Conservation (phyloP, 2,797 vertebrate species). For the Carcharodon carcharias region DNA sequence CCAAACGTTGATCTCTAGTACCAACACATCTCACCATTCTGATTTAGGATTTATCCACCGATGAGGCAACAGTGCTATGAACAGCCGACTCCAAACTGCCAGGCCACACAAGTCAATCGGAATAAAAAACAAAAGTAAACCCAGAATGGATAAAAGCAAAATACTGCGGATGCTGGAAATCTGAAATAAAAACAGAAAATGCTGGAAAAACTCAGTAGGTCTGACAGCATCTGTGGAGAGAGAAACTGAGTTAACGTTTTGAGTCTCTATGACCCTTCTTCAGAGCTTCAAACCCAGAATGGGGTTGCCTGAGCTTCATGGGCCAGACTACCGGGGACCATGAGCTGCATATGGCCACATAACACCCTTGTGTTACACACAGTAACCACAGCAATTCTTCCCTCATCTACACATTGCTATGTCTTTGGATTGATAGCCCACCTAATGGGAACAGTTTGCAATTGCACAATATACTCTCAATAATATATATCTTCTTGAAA, state of each 20-base stretch:
- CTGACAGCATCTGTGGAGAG: too few species aligned
- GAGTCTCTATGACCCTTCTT: too few species aligned
- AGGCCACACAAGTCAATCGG: neutral
- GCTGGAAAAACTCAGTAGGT: too few species aligned
- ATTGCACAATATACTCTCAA: conserved; percentile 28
- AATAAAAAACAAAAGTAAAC: neutral
- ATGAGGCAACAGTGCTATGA: neutral
- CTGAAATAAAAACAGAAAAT: too few species aligned
- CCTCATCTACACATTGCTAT: conserved; percentile 27
- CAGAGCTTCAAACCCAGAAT: too few species aligned
- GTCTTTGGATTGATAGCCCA: conserved; percentile 25
- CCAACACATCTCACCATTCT: neutral
- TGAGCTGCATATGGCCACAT: neutral
- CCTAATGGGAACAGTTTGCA: conserved; percentile 23
- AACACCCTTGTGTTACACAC: neutral
- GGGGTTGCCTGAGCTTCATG: neutral
- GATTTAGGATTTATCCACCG: neutral
- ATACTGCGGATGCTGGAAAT: too few species aligned
- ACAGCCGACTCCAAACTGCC: neutral
- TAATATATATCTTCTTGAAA: conserved; percentile 17
- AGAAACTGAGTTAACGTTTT: too few species aligned
- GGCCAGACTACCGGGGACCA: neutral
- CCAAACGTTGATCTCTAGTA: neutral
- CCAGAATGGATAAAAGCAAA: too few species aligned
- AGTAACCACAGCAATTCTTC: conserved; percentile 1